Evolutionary conservation across 2,888 invertebrate genomes (phyloP), one percentile per base, ranked within the genome.

Genomic region (Napeogenes sylphis): DNA sequence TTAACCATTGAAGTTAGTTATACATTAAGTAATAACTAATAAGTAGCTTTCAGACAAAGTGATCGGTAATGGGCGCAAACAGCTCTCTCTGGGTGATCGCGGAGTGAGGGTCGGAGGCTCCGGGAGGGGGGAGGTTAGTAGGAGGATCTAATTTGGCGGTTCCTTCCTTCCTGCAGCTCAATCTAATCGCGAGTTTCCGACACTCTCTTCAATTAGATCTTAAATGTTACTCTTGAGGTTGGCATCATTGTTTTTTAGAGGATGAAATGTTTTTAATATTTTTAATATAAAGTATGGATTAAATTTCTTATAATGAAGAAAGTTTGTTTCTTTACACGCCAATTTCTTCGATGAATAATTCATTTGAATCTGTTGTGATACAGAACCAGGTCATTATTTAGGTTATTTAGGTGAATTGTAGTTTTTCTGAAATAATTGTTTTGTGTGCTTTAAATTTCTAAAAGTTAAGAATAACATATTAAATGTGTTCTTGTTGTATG

Each of bases 111-210:
- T 72, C 67, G 69, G 69, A 70, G 63, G 68, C 72, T 76, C 75
- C 63, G 77, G 75, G 76, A 75, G 76, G 71, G 72, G 70, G 72
- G 70, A 75, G 72, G 71, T 70, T 68, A 76, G 75, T 78, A 75
- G 78, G 72, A 76, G 73, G 75, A 77, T 75, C 83, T 84, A 84
- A 90, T 89, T 91, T 83, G 79, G 81, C 82, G 81, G 83, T 85
- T 87, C 89, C 85, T 85, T 88, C 89, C 87, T 87, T 80, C 83
- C 82, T 78, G 80, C 78, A 76, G 82, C 73, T 72, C 70, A 71
- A 74, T 75, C 74, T 79, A 76, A 79, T 76, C 75, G 76, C 70
- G 70, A 60, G 67, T 66, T 75, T 79, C 78, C 78, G 75, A 59
- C 65, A 55, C 62, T 59, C 61, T 61, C 66, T 58, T 65, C 62